Evolutionary conservation across 2,888 invertebrate species (phyloP).

Genomic region (Cordilura impudica): DNA sequence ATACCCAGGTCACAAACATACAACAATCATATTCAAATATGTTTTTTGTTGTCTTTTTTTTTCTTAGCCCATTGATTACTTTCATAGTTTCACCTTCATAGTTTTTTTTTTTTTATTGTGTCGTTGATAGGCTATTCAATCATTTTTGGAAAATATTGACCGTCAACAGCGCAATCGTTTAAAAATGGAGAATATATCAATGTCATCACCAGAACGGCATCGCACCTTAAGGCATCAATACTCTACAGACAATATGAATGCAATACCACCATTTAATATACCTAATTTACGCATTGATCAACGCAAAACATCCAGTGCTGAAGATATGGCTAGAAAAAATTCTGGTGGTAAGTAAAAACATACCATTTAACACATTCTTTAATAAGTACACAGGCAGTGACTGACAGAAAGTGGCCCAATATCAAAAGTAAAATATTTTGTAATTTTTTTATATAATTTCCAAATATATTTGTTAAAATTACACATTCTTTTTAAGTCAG

Average conservation of each 20-base stretch:
- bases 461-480: no score
- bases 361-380: no score
- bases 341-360: conserved; percentile 87
- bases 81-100: no score
- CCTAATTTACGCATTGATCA: conserved; percentile 92
- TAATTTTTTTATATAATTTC: no score
- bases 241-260: conserved; percentile 92
- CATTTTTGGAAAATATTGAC: conserved; percentile 94
- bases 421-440: no score
- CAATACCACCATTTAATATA: conserved; percentile 90
- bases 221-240: conserved; percentile 88
- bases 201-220: conserved; percentile 87
- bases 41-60: no score
- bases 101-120: neutral
- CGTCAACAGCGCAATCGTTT: conserved; percentile 92
- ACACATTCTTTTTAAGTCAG: no score
- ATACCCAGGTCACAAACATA: no score
- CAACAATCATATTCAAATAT: no score
- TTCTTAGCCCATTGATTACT: no score
- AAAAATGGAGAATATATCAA: conserved; percentile 88
- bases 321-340: conserved; percentile 93
- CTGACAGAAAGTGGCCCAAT: no score
- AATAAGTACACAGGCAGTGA: no score
- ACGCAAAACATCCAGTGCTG: conserved; percentile 92
- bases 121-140: conserved; percentile 85